Base-by-base conservation (phyloP, 2,888 invertebrate species). In the Tachina grossa region DNA sequence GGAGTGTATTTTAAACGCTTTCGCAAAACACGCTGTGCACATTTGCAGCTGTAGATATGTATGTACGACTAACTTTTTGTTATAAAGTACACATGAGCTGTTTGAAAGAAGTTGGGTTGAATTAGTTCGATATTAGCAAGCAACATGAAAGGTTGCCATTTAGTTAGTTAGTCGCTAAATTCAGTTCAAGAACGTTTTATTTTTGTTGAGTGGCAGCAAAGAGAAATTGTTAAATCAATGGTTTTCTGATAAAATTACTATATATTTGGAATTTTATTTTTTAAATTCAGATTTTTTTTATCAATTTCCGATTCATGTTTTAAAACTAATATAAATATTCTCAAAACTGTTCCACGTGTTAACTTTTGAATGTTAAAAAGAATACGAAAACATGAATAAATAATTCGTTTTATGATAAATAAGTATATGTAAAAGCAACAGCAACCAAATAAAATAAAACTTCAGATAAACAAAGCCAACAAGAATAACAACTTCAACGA, bases 111-210 rank as follows among this genome's bases (percentile, higher is more conserved):
- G 79, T 79, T 78, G 78, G 43, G 66, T 71, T 69, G 66, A 76
- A 76, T 79, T 85, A 85, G 85, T 85, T 79, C 57, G 39, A 79
- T 53, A 79, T 61, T 83, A 83, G 83, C 85, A 85, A 72, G 79
- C 85, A 76, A 76, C 66, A 72, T 79, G 76, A 72, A 14, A 2
- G 55, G 85, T 83, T 76, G 79, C 45, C 63, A 41, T n/a, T 69
- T 47, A 10, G 41, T 66, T 61, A 22, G 10, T 41, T 49, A 14
- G 9, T 13, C 8, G 19, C 10, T 49, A 79, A 53, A 59, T 57
- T 47, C n/a, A 53, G 51, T 74, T 59, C 14, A 14, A 57, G 19
- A 47, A 16, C 55, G 22, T 31, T 49, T 63, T 59, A 31, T 77
- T 63, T 59, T 43, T 77, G 22, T 55, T 72, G 22, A 55, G 22